phyloP scores from a whole-genome alignment of 2,888 invertebrate species.

The Oligia strigilis region DNA sequence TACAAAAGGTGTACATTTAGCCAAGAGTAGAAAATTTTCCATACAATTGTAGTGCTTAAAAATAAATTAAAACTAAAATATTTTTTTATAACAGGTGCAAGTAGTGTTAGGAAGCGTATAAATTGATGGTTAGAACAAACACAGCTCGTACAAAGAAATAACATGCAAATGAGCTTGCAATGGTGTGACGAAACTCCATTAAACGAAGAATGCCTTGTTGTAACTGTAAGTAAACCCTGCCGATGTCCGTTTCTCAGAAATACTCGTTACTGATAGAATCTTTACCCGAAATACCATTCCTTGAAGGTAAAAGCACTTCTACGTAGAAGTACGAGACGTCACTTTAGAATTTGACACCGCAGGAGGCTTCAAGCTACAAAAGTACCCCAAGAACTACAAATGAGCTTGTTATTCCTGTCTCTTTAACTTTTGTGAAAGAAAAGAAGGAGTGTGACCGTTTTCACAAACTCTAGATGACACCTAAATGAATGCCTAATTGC shows the following conservation, averaged over 20 bases:
- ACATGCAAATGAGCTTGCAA: constrained; percentile 2
- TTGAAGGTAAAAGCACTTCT: neutral
- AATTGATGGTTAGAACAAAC: neutral
- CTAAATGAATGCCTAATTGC: neutral
- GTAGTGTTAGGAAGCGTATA: no score
- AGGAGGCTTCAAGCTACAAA: neutral
- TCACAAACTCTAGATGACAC: neutral
- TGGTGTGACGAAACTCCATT: neutral
- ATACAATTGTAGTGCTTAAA: no score
- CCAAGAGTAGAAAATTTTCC: no score
- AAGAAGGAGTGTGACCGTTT: neutral
- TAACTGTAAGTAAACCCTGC: neutral
- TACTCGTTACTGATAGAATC: neutral
- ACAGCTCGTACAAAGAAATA: neutral
- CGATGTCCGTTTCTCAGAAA: neutral
- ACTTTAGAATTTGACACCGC: neutral
- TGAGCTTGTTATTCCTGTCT: neutral
- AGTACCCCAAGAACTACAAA: neutral
- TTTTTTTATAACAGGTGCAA: no score
- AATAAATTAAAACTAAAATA: no score
- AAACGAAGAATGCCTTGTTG: neutral
- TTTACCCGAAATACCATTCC: neutral
- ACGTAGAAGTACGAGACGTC: neutral
- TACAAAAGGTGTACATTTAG: no score
- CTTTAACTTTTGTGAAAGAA: neutral